Percentiles rank a stretch among this genome's conserved stretches.
These are phyloP conservation scores for Emberiza fucata DNA, from an alignment of 2,113 vertebrate species.

Conservation along the genomic window DNA sequence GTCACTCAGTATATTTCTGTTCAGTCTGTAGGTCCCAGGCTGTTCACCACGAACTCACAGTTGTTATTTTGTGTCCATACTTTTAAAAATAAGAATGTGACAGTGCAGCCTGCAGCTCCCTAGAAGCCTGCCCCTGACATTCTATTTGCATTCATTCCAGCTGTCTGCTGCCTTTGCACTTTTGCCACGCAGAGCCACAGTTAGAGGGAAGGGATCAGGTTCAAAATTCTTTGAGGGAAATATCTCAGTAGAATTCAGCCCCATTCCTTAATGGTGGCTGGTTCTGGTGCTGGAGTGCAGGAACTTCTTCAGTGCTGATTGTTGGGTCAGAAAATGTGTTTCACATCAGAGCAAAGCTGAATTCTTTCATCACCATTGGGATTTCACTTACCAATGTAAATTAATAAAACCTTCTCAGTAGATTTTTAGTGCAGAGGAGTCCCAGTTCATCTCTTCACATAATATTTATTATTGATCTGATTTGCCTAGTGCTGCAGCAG, in stretches of 20 bases:
- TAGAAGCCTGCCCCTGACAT: background rate
- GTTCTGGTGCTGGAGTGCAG: background rate
- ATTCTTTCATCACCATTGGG: background rate
- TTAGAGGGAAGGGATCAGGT: background rate
- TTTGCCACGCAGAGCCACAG: background rate
- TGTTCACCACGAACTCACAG: background rate
- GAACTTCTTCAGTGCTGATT: background rate
- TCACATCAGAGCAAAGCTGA: background rate
- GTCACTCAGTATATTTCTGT: accelerated
- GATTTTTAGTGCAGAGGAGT: background rate
- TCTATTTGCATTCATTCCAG: constrained; percentile 23
- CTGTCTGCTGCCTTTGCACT: constrained; percentile 38
- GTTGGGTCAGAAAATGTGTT: background rate
- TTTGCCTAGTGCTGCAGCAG: background rate
- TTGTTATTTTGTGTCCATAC: background rate
- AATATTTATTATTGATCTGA: background rate
- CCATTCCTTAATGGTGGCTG: background rate
- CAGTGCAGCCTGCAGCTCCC: background rate
- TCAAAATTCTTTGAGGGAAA: constrained; percentile 11
- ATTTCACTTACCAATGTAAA: background rate
- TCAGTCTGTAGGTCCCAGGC: background rate
- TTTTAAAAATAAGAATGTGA: background rate
- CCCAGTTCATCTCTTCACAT: background rate
- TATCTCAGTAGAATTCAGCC: background rate
- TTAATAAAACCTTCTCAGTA: background rate